Evolutionary conservation across 2,797 vertebrate species (phyloP), one percentile per base, ranked within the genome.

Genomic region (Galaxias olidus): DNA sequence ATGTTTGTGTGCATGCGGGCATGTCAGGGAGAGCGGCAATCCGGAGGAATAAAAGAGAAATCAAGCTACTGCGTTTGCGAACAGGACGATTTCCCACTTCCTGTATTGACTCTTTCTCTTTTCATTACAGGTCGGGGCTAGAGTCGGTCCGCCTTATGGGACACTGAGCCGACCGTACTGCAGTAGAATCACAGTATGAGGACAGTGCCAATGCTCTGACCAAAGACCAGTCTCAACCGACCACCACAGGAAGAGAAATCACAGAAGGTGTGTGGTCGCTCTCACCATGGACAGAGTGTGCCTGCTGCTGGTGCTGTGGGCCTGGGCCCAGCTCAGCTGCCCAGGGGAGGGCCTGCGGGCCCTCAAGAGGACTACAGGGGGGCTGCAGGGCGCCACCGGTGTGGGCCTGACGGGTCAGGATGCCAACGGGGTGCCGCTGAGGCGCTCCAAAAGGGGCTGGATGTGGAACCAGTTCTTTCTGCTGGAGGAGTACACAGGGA

Each of bases 381-480:
- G 81, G 71, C 76, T 70, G 56, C 76, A 66, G 71, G 81, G 76
- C 66, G 54, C 79, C 12, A 0, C 57, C 0, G 86, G 58, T 58
- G 50, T 41, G 53, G 48, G 10, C 30, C 61, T 45, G 42, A 43
- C 57, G 53, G 83, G 92, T 65, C 87, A 90, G 76, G 91, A 91
- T 70, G 90, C 81, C 75, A 92, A 89, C 62, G 92, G 89, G 19
- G 82, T 74, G 79, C 91, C 93, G 13, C 88, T 95, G 57, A 90
- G 82, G 70, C 94, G 96, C 71, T 95, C 94, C 59, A 98, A 98
- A 82, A 93, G 96, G 66, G 96, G 96, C 14, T 98, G 96, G 96
- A 98, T 97, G 96, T 98, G 96, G 96, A 98, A 98, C 89, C 95
- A 98, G 80, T 98, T 98, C 91, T 98, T 97, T 85, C 86, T 98